These are phyloP conservation scores for Caranx melampygus DNA, from an alignment of 2,113 vertebrate genomes.

Conservation along the genomic window DNA sequence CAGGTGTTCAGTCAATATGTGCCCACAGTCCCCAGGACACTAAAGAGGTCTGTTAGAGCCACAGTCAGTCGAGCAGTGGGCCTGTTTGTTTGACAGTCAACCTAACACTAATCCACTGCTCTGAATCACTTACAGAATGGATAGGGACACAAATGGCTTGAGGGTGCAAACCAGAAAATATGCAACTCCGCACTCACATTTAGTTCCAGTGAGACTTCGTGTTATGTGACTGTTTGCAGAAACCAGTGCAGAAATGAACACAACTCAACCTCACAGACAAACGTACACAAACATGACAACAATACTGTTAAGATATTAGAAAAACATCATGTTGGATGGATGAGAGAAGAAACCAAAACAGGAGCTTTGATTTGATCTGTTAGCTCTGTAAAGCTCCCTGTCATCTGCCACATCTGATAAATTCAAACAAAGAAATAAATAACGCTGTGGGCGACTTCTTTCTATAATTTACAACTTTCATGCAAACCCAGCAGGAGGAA, in stretches of 20 bases:
- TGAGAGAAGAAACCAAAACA: constrained; percentile 47
- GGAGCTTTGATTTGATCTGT: constrained; percentile 51
- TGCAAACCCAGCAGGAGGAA: constrained; percentile 22
- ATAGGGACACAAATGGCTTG: constrained; percentile 34
- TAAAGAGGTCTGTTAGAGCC: constrained; percentile 51
- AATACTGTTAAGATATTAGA: background rate
- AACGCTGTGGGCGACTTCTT: background rate
- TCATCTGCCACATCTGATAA: constrained; percentile 58
- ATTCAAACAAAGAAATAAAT: constrained; percentile 25
- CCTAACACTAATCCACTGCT: constrained; percentile 70
- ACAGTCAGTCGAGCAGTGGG: constrained; percentile 26
- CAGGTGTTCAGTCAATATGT: constrained; percentile 68
- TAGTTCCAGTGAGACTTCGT: constrained; percentile 29
- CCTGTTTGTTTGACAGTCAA: constrained; percentile 71
- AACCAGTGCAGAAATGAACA: background rate
- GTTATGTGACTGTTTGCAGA: constrained; percentile 7
- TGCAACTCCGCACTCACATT: constrained; percentile 44
- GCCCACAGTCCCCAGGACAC: constrained; percentile 46
- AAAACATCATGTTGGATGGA: constrained; percentile 22
- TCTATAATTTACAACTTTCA: constrained; percentile 39
- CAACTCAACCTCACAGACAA: background rate
- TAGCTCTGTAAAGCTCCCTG: constrained; percentile 45
- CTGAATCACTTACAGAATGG: constrained; percentile 46
- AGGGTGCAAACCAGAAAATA: constrained; percentile 55
- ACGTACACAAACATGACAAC: constrained; percentile 13